Base-by-base conservation (phyloP, 2,888 invertebrate genomes). In the Merodon equestris region DNA sequence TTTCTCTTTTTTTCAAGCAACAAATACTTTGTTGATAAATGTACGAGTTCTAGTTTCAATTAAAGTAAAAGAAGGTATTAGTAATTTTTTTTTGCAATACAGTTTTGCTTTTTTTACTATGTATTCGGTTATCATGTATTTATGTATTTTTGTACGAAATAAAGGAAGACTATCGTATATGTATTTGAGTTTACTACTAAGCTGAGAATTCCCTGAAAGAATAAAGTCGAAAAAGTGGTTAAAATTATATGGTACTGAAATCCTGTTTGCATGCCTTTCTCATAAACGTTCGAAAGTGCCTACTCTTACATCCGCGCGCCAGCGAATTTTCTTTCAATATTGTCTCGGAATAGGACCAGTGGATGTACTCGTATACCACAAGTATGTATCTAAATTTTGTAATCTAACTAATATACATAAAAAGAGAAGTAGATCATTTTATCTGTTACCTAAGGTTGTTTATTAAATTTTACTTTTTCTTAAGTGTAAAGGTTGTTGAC, bases 101-200 rank as follows among this genome's bases (percentile, higher is more conserved):
- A 60, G 51, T 73, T 79, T 79, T 79, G 64, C 64, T 64, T 79
- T 60, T 60, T 71, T 51, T 72, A 64, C 64, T 64, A 71, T 63
- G 64, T 66, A 64, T 76, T 81, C 54, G 42, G 76, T 68, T 72
- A 77, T 68, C 57, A 71, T 81, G 76, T 81, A 75, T 81, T 74
- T 81, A 76, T 76, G 81, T 75, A 76, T 81, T 77, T 81, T 77
- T 81, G 81, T 77, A 77, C 81, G 81, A 75, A 77, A 77, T 72
- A 77, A 77, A 67, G 27, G 27, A 27, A 27, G 27, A 27, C 27
- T 56, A 72, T 61, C 56, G 27, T 7, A 2, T 27, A 64, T 81
- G 81, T 79, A 74, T 73, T 74, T 79, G 64, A 70, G 56, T 74
- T 74, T 50, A 79, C 54, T 60, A 74, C 64, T 68, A 63, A 27